Evolutionary conservation across 64 coral and sea anemone genomes (phyloP).

Genomic region (Pocillopora verrucosa): DNA sequence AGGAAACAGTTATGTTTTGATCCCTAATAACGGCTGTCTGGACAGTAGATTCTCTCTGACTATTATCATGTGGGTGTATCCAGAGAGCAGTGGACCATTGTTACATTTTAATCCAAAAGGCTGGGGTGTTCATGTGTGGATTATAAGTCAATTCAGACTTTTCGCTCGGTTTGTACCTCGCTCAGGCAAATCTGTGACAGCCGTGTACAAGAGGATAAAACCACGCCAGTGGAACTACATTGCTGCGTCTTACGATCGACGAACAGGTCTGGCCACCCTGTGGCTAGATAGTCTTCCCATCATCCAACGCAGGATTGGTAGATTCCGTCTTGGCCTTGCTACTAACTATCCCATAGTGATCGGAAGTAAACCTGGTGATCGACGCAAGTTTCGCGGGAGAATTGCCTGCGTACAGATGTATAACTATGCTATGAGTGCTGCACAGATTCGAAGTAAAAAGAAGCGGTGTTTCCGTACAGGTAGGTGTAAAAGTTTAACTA

Average conservation of each 20-base stretch:
- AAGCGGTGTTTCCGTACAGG: conserved; percentile 32
- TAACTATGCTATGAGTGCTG: conserved; percentile 41
- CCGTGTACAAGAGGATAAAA: conserved; percentile 7
- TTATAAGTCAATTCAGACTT: conserved; percentile 21
- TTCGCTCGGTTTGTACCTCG: conserved; percentile 22
- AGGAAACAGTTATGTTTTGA: conserved; percentile 64
- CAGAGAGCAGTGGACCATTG: conserved; percentile 49
- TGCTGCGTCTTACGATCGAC: conserved; percentile 51
- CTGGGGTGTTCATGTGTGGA: conserved; percentile 13
- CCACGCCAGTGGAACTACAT: conserved; percentile 64
- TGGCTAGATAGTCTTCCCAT: conserved; percentile 35
- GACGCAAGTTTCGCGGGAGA: conserved; percentile 51
- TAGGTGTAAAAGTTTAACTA: neutral
- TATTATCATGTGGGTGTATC: conserved; percentile 64
- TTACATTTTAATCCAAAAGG: conserved; percentile 59
- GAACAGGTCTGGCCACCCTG: conserved; percentile 49
- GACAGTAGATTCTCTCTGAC: conserved; percentile 67
- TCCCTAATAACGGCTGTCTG: conserved; percentile 69
- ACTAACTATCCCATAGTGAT: conserved; percentile 49
- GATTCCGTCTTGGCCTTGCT: conserved; percentile 44
- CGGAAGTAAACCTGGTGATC: conserved; percentile 45
- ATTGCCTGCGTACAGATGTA: conserved; percentile 78
- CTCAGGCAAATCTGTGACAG: neutral
- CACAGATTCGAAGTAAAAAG: conserved; percentile 47
- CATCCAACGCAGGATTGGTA: conserved; percentile 23